These are phyloP conservation scores for Tryphoninae sp. DNA, from an alignment of 2,888 invertebrate genomes.

Conservation along the genomic window DNA sequence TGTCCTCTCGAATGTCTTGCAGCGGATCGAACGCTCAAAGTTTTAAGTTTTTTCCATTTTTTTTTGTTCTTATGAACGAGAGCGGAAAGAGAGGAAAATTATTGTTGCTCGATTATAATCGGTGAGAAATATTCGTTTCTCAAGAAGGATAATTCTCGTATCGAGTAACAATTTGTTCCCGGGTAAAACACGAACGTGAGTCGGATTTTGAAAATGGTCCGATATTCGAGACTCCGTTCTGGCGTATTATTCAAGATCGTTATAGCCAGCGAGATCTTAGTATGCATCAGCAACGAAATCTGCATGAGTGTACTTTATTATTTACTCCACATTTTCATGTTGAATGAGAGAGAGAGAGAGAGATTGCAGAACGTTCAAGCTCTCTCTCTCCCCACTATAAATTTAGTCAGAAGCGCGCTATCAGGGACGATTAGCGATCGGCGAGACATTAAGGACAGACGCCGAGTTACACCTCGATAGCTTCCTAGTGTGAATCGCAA, in stretches of 20 bases:
- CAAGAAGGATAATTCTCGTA: too few species aligned
- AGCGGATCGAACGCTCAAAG: too few species aligned
- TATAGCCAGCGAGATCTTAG: neutral
- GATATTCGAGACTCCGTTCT: too few species aligned
- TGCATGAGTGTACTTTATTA: neutral
- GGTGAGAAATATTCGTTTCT: too few species aligned
- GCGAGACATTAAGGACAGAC: conserved; percentile 65
- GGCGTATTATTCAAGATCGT: neutral
- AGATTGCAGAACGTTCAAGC: neutral
- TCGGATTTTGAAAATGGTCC: too few species aligned
- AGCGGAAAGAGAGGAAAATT: too few species aligned
- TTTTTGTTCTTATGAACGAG: too few species aligned
- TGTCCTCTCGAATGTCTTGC: too few species aligned
- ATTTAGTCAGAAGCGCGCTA: conserved; percentile 70
- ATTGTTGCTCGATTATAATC: too few species aligned
- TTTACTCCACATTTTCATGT: neutral
- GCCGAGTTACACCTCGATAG: conserved; percentile 65
- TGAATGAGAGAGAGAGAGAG: neutral
- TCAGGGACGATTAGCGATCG: conserved; percentile 70
- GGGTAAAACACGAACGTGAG: too few species aligned
- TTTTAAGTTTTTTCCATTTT: too few species aligned
- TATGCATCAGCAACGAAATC: neutral
- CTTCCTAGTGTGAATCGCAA: conserved; percentile 70
- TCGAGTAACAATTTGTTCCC: too few species aligned
- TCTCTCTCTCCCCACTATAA: conserved; percentile 58